Conservation (phyloP, 2,888 invertebrate species). For the Chrysomela aeneicollis region DNA sequence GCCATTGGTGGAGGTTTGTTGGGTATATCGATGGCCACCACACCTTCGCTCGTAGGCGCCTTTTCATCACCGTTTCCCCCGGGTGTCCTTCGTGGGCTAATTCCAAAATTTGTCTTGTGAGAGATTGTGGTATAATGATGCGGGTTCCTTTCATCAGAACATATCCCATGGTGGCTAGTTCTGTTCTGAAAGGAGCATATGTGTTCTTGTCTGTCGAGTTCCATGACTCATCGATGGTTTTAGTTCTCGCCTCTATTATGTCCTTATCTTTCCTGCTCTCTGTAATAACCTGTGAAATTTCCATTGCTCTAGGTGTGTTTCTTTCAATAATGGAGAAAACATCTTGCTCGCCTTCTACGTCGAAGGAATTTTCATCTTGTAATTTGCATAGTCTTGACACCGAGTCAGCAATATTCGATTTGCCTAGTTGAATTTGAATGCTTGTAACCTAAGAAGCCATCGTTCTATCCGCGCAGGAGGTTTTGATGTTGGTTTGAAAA, state of each 20-base stretch:
- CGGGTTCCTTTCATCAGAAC: constrained; percentile 36
- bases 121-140: constrained; percentile 38
- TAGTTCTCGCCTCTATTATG: constrained; percentile 24
- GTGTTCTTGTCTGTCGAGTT: constrained; percentile 27
- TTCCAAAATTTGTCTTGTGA: constrained; percentile 29
- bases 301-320: constrained; percentile 35
- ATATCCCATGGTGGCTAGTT: constrained; percentile 39
- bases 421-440: too few species aligned
- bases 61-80: constrained; percentile 44
- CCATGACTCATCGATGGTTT: constrained; percentile 33
- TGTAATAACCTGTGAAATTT: constrained; percentile 26
- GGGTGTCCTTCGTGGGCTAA: constrained; percentile 44
- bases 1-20: constrained; percentile 34
- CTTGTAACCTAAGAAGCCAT: constrained; percentile 38
- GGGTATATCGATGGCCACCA: constrained; percentile 42
- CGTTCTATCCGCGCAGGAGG: constrained; percentile 41
- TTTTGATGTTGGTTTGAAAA: constrained; percentile 45
- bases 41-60: constrained; percentile 38
- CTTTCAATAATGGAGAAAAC: constrained; percentile 33
- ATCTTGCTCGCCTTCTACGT: constrained; percentile 36
- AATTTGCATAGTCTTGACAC: constrained; percentile 39
- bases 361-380: constrained; percentile 29
- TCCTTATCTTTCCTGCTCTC: constrained; percentile 29
- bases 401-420: too few species aligned
- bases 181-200: constrained; percentile 35